Evolutionary conservation across 2,113 vertebrate species (phyloP).

Genomic region (Isurus oxyrinchus): DNA sequence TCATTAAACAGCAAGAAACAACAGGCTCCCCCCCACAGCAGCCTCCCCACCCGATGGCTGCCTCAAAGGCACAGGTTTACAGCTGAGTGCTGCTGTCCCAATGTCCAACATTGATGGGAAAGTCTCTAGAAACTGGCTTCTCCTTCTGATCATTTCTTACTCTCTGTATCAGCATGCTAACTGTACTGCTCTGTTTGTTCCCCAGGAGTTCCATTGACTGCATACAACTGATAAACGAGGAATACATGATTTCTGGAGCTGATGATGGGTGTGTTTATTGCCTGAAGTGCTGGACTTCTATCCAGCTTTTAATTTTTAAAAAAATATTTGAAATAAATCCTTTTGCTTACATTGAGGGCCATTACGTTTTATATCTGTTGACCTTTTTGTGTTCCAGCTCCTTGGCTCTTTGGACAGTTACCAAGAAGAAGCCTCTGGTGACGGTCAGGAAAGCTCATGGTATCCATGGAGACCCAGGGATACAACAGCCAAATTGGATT

Average conservation of each 20-base stretch:
- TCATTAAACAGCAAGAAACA: not conserved
- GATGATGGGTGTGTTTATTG: slow-evolving; percentile 79
- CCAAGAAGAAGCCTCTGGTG: slow-evolving; percentile 80
- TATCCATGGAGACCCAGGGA: slow-evolving; percentile 58
- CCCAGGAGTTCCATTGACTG: slow-evolving; percentile 87
- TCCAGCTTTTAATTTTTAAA: not conserved
- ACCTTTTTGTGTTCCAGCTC: slow-evolving; percentile 56
- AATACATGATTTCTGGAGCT: slow-evolving; percentile 85
- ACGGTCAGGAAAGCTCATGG: slow-evolving; percentile 74
- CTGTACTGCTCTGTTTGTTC: not conserved
- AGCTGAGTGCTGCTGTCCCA: not conserved
- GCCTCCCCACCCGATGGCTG: not conserved
- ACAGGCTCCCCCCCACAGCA: not conserved
- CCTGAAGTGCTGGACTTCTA: not conserved
- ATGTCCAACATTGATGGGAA: not conserved
- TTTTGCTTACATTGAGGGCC: not conserved
- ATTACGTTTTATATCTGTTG: not conserved
- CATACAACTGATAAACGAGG: slow-evolving; percentile 90
- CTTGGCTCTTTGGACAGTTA: slow-evolving; percentile 81
- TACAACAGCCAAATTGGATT: slow-evolving; percentile 79
- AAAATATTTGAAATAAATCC: not conserved
- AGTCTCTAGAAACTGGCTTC: not conserved
- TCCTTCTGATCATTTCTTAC: not conserved
- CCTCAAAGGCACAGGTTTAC: not conserved
- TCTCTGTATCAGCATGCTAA: not conserved